Evolutionary conservation across 1,140 invertebrate species (phyloP), one percentile per base, ranked within the genome.

Genomic region (Ips nitidus): DNA sequence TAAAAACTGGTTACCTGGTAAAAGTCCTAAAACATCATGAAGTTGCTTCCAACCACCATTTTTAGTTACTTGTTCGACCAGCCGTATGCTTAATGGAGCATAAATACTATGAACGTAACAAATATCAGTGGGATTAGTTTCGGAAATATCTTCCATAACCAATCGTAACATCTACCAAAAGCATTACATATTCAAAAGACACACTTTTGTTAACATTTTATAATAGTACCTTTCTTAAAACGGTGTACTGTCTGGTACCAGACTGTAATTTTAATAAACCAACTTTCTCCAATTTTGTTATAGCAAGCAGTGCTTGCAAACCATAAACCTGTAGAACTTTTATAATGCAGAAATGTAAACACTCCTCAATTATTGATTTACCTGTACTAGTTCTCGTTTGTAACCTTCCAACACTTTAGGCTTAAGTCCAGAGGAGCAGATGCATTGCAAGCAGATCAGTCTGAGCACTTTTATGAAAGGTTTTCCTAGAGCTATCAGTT

Each of bases 81-180:
- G 84, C 61, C 95, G 86, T 1, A 95, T 89, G 75, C 91, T 95
- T n/a, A 98, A 76, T 1, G 97, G 97, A 0, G 96, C 95, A 82
- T 98, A 99, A 78, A 92, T 94, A 73, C 90, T 95, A 81, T 94
- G 93, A 41, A 98, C 92, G 80, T 97, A 98, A 70, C 94, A 91
- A 58, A 97, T 95, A 77, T 98, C 95, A 72, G 89, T 92, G 0
- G 92, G 93, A 71, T 89, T 85, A 41, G 91, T 84, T 83, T 97
- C 93, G 65, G 90, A 91, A 3, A 90, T 90, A 76, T 97, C 93
- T 74, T 96, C 93, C 47, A 94, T 90, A 5, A 93, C 95, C 2
- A 97, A 82, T 71, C 89, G 87, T 37, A 97, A 84, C 0, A 89
- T 86, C 84, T 90, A 80, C 3, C n/a, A 41, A 41, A 59, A 59